These are phyloP conservation scores for Xenopus tropicalis DNA, from an alignment of 2,113 vertebrate genomes.

Conservation along the genomic window DNA sequence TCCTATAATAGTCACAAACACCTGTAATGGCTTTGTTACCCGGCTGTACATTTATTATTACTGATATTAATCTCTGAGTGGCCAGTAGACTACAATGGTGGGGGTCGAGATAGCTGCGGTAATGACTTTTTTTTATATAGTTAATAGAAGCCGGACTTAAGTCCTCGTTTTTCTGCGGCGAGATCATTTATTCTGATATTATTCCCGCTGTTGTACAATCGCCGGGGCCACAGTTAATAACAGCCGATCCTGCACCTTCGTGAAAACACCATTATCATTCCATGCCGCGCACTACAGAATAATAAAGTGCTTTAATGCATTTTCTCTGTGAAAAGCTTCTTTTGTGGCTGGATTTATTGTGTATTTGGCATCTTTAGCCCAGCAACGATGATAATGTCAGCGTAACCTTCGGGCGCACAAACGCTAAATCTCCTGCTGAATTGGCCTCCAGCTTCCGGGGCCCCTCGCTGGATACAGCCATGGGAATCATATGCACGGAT, in stretches of 20 bases:
- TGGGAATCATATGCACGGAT: not conserved
- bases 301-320: constrained; percentile 18
- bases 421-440: not conserved
- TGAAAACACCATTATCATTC: constrained; percentile 21
- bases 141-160: too few species aligned
- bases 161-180: not conserved
- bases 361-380: not conserved
- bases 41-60: too few species aligned
- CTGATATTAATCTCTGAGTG: too few species aligned
- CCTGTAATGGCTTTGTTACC: too few species aligned
- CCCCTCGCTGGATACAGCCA: not conserved
- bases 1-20: too few species aligned
- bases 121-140: too few species aligned
- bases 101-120: too few species aligned
- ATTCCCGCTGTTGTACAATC: constrained; percentile 6
- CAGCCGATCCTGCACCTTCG: not conserved
- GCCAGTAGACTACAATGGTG: too few species aligned
- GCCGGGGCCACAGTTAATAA: not conserved
- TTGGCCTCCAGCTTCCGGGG: not conserved
- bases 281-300: not conserved
- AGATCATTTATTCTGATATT: not conserved
- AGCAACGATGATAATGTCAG: constrained; percentile 1
- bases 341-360: constrained; percentile 7
- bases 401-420: constrained; percentile 7
- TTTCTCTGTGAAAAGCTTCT: constrained; percentile 15